Evolutionary conservation across 2,113 vertebrate genomes (phyloP).

Genomic region (Potamarius usumacintae): DNA sequence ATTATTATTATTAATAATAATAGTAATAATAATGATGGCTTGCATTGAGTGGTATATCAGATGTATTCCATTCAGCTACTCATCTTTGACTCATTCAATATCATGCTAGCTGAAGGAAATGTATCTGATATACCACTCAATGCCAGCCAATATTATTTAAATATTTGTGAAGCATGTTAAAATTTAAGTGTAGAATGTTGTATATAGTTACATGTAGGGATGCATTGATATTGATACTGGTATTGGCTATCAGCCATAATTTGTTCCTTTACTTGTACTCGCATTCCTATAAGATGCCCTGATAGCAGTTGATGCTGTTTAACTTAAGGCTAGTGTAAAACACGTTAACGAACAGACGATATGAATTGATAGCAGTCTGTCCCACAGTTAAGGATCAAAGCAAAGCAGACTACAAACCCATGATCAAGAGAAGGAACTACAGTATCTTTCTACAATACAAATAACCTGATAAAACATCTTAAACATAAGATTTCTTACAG

Average conservation of each 20-base stretch:
- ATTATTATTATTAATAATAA: no score
- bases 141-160: no score
- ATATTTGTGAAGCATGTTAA: no score
- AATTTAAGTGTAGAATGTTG: neutral
- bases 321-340: neutral
- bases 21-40: no score
- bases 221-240: neutral
- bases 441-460: neutral
- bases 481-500: neutral
- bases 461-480: neutral
- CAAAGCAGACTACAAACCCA: neutral
- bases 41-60: no score
- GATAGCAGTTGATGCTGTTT: neutral
- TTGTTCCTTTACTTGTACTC: neutral
- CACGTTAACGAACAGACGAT: neutral
- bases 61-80: no score
- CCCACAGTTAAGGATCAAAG: neutral
- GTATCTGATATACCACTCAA: no score
- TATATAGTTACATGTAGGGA: neutral
- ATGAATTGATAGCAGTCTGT: neutral
- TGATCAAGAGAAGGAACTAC: neutral
- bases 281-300: neutral
- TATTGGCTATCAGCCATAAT: neutral
- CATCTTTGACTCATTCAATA: no score
- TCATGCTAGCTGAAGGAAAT: no score